Conservation (phyloP, 2,888 invertebrate species). For the Heteropelma amictum region DNA sequence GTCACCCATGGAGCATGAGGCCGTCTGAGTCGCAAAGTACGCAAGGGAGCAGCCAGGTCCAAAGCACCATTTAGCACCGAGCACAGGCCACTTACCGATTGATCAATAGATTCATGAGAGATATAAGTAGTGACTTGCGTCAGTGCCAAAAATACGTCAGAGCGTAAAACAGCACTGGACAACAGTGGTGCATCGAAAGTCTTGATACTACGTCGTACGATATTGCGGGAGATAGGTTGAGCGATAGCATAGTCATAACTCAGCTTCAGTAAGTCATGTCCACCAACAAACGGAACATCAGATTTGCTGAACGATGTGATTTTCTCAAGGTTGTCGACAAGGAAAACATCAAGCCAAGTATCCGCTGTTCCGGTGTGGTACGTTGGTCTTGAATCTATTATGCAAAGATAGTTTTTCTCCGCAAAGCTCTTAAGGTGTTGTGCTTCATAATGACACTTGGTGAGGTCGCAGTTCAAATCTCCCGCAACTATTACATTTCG, state of each 20-base stretch:
- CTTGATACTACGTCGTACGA: no score
- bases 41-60: neutral
- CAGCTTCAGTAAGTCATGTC: no score
- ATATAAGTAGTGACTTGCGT: neutral
- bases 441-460: neutral
- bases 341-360: neutral
- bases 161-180: no score
- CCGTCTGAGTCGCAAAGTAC: neutral
- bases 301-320: neutral
- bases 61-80: no score
- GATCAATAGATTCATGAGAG: neutral
- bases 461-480: neutral
- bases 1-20: neutral
- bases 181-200: no score
- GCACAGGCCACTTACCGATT: neutral
- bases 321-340: neutral
- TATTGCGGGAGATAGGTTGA: no score
- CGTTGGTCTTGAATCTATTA: neutral
- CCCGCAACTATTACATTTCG: neutral
- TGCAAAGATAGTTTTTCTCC: neutral
- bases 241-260: no score
- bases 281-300: neutral
- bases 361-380: neutral
- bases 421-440: neutral
- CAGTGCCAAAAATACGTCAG: no score